phyloP scores from a whole-genome alignment of 2,113 vertebrate genomes.

The Hiodon tergisus region DNA sequence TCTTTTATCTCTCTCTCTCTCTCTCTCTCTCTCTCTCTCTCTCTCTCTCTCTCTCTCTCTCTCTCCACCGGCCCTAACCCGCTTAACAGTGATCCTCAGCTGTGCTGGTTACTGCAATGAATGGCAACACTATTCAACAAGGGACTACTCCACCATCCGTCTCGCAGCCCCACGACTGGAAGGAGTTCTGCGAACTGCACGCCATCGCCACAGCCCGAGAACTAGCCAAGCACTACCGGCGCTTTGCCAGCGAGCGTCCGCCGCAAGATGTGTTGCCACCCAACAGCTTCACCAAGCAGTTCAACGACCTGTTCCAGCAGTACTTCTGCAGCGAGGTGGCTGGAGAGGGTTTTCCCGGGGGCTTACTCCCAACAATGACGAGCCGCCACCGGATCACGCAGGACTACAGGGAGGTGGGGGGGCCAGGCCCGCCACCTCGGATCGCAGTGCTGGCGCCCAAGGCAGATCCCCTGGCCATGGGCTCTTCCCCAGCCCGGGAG shows the following conservation, averaged over 20 bases:
- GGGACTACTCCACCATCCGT: constrained; percentile 51
- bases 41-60: constrained; percentile 1
- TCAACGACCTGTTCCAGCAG: constrained; percentile 87
- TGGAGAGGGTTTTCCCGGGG: constrained; percentile 52
- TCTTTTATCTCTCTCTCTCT: background rate
- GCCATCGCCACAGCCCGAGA: constrained; percentile 83
- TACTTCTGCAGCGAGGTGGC: constrained; percentile 87
- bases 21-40: background rate
- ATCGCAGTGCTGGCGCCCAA: constrained; percentile 51
- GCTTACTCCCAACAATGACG: constrained; percentile 42
- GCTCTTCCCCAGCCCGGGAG: constrained; percentile 35
- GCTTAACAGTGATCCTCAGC: constrained; percentile 65
- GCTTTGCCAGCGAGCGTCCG: constrained; percentile 75
- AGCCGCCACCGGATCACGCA: constrained; percentile 60
- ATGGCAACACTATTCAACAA: constrained; percentile 83
- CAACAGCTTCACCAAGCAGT: constrained; percentile 85
- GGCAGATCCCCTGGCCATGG: constrained; percentile 44
- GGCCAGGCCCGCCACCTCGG: constrained; percentile 46
- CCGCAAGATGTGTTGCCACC: constrained; percentile 79
- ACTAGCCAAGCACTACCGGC: constrained; percentile 85
- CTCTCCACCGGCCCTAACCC: constrained; percentile 26
- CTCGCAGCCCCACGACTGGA: constrained; percentile 77
- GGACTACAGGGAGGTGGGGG: constrained; percentile 82
- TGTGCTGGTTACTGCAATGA: constrained; percentile 85
- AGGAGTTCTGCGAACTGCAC: constrained; percentile 93